A percentile compares a stretch with the other conserved stretches of the same genome.
These are phyloP conservation scores for Neoascia interrupta DNA, from an alignment of 2,888 invertebrate species.

Conservation along the genomic window DNA sequence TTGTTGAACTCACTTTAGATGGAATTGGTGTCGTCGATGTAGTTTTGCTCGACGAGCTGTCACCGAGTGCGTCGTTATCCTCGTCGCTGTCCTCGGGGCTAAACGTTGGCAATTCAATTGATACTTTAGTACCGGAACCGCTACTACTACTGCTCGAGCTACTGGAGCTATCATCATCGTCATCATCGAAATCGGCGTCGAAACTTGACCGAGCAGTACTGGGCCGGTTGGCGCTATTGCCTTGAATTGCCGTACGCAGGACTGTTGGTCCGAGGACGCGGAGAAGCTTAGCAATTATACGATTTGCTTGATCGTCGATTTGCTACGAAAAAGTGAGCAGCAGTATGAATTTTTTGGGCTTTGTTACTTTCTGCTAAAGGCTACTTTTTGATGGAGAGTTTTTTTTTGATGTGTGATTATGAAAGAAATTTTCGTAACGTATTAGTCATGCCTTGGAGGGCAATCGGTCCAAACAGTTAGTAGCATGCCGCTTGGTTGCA, in stretches of 20 bases:
- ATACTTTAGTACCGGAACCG: slow-evolving; percentile 80
- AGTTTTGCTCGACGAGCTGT: slow-evolving; percentile 70
- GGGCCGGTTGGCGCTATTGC: slow-evolving; percentile 76
- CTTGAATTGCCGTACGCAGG: slow-evolving; percentile 80
- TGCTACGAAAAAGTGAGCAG: slow-evolving; percentile 77
- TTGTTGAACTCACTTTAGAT: slow-evolving; percentile 62
- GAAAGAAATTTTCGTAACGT: slow-evolving; percentile 16
- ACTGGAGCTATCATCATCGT: slow-evolving; percentile 79
- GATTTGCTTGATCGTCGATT: slow-evolving; percentile 79
- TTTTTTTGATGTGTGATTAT: slow-evolving; percentile 13
- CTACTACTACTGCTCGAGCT: slow-evolving; percentile 68
- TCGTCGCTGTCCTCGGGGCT: slow-evolving; percentile 84
- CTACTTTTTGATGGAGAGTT: slow-evolving; percentile 9
- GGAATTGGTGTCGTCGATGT: slow-evolving; percentile 54
- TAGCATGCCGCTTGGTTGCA: slow-evolving; percentile 19
- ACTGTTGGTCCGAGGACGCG: slow-evolving; percentile 87
- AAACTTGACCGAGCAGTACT: slow-evolving; percentile 81
- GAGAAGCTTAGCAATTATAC: slow-evolving; percentile 81
- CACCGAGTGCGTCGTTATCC: slow-evolving; percentile 78
- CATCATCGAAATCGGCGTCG: slow-evolving; percentile 77
- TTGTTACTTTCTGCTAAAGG: background rate
- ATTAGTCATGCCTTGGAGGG: slow-evolving; percentile 32
- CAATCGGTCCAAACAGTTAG: background rate
- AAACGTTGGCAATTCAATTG: slow-evolving; percentile 85
- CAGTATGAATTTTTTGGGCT: slow-evolving; percentile 29